Evolutionary conservation across 2,888 invertebrate species (phyloP).

Genomic region (Phyllotreta striolata): DNA sequence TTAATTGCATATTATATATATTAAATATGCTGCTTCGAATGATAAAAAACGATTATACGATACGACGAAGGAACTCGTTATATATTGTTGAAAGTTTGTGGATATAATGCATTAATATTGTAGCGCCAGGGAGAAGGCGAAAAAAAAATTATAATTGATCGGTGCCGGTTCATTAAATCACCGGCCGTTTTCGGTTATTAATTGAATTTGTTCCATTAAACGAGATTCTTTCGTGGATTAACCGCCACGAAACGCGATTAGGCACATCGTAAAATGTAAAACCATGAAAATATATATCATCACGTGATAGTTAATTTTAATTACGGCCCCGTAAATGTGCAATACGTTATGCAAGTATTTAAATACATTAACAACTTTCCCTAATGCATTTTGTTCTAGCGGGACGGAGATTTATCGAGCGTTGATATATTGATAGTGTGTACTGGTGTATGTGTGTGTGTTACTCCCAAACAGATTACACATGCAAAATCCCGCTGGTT

Average conservation of each 20-base stretch:
- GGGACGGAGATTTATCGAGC: conserved; percentile 46
- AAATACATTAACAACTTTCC: conserved; percentile 49
- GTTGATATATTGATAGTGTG: conserved; percentile 33
- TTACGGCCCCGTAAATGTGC: conserved; percentile 41
- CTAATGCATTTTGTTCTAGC: conserved; percentile 47
- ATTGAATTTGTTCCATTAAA: too few relatives aligned
- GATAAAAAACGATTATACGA: conserved; percentile 43
- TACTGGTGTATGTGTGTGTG: conserved; percentile 14
- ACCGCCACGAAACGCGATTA: conserved; percentile 16
- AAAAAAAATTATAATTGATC: too few relatives aligned
- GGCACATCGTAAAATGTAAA: conserved; percentile 27
- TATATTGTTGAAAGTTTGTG: conserved; percentile 35
- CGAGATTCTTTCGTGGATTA: not conserved
- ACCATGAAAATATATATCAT: conserved; percentile 31
- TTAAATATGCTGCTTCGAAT: conserved; percentile 55
- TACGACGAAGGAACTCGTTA: conserved; percentile 47
- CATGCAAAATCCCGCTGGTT: conserved; percentile 20
- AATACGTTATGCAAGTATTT: conserved; percentile 43
- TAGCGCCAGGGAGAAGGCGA: not conserved
- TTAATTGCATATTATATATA: conserved; percentile 57
- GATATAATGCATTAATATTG: conserved; percentile 9
- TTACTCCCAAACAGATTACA: conserved; percentile 28
- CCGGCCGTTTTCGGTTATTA: too few relatives aligned
- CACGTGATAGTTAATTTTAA: conserved; percentile 43
- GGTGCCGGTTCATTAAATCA: too few relatives aligned